Percentiles rank a stretch among this genome's conserved stretches.
Evolutionary conservation across 2,888 invertebrate genomes (phyloP).

Genomic region (Isotomurus palustris): DNA sequence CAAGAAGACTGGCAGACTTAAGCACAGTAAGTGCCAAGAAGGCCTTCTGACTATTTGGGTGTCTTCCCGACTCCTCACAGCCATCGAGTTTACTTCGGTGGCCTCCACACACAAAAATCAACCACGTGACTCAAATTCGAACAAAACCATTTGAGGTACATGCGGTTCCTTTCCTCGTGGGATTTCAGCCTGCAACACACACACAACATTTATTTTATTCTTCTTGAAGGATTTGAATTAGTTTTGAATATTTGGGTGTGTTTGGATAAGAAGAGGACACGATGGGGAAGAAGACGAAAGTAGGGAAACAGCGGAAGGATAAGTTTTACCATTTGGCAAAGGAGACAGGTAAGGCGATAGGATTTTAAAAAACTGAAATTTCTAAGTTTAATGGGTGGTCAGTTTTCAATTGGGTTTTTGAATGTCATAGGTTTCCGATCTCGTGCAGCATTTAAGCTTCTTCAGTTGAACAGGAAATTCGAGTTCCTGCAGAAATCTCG

Average conservation of each 20-base stretch:
- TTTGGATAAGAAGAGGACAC: constrained; percentile 18
- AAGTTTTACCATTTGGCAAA: constrained; percentile 98
- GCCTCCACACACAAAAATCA: too few relatives aligned
- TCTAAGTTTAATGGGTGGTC: background rate
- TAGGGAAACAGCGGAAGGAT: constrained; percentile 96
- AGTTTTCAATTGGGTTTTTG: background rate
- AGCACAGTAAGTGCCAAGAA: too few relatives aligned
- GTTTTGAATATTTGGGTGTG: background rate
- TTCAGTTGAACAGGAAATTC: constrained; percentile 95
- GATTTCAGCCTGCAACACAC: too few relatives aligned
- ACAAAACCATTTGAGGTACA: too few relatives aligned
- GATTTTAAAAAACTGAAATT: background rate
- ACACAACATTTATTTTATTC: too few relatives aligned
- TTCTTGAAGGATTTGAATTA: too few relatives aligned
- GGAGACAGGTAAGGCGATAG: constrained; percentile 76
- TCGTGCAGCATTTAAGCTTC: constrained; percentile 97
- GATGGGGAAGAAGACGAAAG: constrained; percentile 93
- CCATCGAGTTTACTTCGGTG: too few relatives aligned
- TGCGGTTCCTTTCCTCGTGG: too few relatives aligned
- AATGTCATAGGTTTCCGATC: constrained; percentile 86
- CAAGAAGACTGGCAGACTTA: too few relatives aligned
- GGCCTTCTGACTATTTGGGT: too few relatives aligned
- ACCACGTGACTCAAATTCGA: too few relatives aligned
- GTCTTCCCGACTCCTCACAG: too few relatives aligned
- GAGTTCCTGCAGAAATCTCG: constrained; percentile 92